Evolutionary conservation across 1,140 invertebrate genomes (phyloP), one percentile per base, ranked within the genome.

Genomic region (Drosophila bifasciata): DNA sequence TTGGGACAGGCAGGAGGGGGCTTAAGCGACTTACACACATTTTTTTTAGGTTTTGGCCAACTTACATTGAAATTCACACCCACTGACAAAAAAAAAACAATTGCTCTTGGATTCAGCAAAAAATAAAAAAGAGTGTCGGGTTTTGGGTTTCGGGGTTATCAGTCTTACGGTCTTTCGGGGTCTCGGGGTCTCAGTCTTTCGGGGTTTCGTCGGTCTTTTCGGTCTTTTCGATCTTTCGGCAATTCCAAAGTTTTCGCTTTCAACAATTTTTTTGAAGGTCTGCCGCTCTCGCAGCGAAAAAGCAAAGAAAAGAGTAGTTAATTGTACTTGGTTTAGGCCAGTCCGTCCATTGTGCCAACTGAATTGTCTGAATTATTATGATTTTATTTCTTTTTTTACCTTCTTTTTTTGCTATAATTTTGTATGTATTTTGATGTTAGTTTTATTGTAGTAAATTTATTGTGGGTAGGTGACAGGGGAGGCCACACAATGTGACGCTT

Each of bases 211-310:
- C n/a, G n/a, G n/a, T n/a, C n/a, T n/a, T n/a, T n/a, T 21, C 2
- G 5, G 23, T 43, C 62, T 64, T 64, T 64, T n/a, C 4, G 19
- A 21, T 53, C 46, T 51, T 52, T 67, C 56, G 62, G 57, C 57
- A 25, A 21, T 40, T 53, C 72, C 68, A 64, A n/a, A 49, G 45
- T 77, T 77, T 66, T 80, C 72, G 78, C 78, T 80, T 81, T 80
- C 53, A 81, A 40, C 61, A 45, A n/a, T n/a, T n/a, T 73, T 83
- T 36, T 81, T 69, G 78, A 81, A 81, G 78, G 78, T 80, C 79
- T 71, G 62, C 72, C n/a, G n/a, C n/a, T n/a, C n/a, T 44, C 59
- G 41, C 62, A 53, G 43, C 63, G 53, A 53, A 55, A 49, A 66
- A 53, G 43, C 63, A 57, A 53, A 55, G 52, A 57, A 49, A 45